Percentiles rank a stretch among this genome's conserved stretches.
These are phyloP conservation scores for Nomada goodeniana DNA, from an alignment of 2,888 invertebrate genomes.

Conservation along the genomic window DNA sequence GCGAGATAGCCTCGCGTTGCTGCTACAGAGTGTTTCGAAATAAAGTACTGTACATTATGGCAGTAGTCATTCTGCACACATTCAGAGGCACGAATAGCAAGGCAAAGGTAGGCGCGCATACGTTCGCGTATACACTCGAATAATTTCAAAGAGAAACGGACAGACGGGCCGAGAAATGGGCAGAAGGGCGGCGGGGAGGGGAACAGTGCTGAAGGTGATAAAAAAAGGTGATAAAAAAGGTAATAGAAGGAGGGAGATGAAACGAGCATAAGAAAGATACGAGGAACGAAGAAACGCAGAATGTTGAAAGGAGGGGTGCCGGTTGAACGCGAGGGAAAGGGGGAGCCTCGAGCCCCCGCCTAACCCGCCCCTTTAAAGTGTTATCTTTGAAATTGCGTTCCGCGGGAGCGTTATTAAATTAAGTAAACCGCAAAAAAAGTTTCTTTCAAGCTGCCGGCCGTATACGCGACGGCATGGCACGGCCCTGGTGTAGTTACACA, in stretches of 20 bases:
- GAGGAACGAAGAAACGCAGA: not conserved
- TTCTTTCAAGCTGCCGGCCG: constrained; percentile 62
- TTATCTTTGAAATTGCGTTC: constrained; percentile 81
- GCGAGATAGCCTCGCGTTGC: constrained; percentile 10
- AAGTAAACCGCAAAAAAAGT: constrained; percentile 77
- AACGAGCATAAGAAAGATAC: not conserved
- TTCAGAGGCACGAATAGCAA: constrained; percentile 23
- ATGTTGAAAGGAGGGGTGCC: not conserved
- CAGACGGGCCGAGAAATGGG: constrained; percentile 2
- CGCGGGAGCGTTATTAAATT: constrained; percentile 79
- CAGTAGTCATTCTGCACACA: constrained; percentile 46
- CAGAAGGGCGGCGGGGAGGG: not conserved
- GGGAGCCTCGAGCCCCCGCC: constrained; percentile 27
- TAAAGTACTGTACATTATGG: constrained; percentile 70
- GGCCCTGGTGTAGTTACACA: constrained; percentile 41
- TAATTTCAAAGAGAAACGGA: constrained; percentile 48
- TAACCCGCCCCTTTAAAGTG: constrained; percentile 70
- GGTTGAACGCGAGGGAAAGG: not conserved
- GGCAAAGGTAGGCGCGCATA: constrained; percentile 36
- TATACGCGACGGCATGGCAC: constrained; percentile 14
- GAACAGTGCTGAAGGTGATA: constrained; percentile 28
- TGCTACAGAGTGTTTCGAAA: constrained; percentile 58
- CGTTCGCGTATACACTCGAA: constrained; percentile 38
- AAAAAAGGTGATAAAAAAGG: constrained; percentile 31
- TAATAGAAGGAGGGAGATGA: constrained; percentile 16